phyloP scores from a whole-genome alignment of 2,113 vertebrate genomes.

The Proterorhinus semilunaris region DNA sequence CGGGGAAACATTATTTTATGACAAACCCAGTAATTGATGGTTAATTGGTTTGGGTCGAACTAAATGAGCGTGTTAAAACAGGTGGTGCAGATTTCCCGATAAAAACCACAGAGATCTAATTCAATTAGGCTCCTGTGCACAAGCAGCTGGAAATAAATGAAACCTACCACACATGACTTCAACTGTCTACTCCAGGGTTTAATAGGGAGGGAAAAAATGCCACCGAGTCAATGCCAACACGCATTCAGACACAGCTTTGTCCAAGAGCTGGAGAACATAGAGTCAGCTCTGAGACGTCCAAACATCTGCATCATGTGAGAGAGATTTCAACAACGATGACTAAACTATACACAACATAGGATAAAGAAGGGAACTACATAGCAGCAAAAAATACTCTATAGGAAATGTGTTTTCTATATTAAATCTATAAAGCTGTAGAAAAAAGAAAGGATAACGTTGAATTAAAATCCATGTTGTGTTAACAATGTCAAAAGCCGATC shows the following conservation, averaged over 20 bases:
- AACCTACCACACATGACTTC: conserved; percentile 29
- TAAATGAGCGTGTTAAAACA: neutral
- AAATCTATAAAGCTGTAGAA: neutral
- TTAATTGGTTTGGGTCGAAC: neutral
- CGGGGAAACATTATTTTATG: too few relatives aligned
- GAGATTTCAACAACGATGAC: neutral
- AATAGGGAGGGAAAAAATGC: conserved; percentile 26
- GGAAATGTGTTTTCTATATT: neutral
- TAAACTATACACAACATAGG: neutral
- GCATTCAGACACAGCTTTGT: conserved; percentile 12
- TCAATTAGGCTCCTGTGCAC: neutral
- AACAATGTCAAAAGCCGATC: too few relatives aligned
- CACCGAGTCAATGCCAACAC: conserved; percentile 3
- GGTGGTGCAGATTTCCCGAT: neutral
- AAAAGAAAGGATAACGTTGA: neutral
- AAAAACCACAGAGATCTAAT: neutral
- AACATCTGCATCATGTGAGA: conserved; percentile 42
- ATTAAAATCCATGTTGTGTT: too few relatives aligned
- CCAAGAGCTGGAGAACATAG: conserved; percentile 4
- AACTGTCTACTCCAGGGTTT: neutral
- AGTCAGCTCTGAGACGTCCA: conserved; percentile 22
- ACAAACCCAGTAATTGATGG: neutral
- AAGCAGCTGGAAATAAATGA: conserved; percentile 21
- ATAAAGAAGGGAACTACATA: neutral
- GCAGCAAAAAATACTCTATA: neutral